These are phyloP conservation scores for Thymelicus sylvestris DNA, from an alignment of 2,888 invertebrate genomes.

Conservation along the genomic window DNA sequence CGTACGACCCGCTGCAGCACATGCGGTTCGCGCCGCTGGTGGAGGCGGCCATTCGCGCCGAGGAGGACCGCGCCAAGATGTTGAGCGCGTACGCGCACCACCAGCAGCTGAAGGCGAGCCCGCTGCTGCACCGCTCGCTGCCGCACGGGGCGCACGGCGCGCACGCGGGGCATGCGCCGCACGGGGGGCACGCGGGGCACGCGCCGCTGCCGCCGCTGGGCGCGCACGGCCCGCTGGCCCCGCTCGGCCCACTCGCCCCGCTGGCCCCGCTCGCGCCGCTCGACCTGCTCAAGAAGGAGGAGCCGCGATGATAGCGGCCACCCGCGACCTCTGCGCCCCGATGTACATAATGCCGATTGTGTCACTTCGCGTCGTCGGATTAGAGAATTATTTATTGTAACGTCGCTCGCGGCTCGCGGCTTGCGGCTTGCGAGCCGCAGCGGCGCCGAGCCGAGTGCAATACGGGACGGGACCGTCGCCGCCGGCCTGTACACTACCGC, in stretches of 20 bases:
- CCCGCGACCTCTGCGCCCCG: slow-evolving; percentile 52
- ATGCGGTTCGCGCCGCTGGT: slow-evolving; percentile 91
- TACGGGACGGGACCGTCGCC: slow-evolving; percentile 67
- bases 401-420: slow-evolving; percentile 62
- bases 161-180: slow-evolving; percentile 53
- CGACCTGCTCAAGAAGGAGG: slow-evolving; percentile 86
- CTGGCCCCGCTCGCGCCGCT: slow-evolving; percentile 76
- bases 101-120: slow-evolving; percentile 81
- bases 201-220: slow-evolving; percentile 69
- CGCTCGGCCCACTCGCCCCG: slow-evolving; percentile 61
- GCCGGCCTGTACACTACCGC: slow-evolving; percentile 74
- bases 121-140: slow-evolving; percentile 76
- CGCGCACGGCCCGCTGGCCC: slow-evolving; percentile 75
- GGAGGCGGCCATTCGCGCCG: slow-evolving; percentile 90
- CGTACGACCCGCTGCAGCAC: slow-evolving; percentile 88
- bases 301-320: slow-evolving; percentile 82
- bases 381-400: slow-evolving; percentile 81
- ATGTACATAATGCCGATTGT: slow-evolving; percentile 58
- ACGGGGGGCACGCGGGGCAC: slow-evolving; percentile 67
- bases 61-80: slow-evolving; percentile 92
- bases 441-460: slow-evolving; percentile 66
- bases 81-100: slow-evolving; percentile 88
- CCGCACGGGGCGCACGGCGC: slow-evolving; percentile 67
- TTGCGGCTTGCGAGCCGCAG: slow-evolving; percentile 42
- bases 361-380: slow-evolving; percentile 74